These are phyloP conservation scores for Pipistrellus kuhlii DNA, from an alignment of 2,797 vertebrate genomes.

Conservation along the genomic window DNA sequence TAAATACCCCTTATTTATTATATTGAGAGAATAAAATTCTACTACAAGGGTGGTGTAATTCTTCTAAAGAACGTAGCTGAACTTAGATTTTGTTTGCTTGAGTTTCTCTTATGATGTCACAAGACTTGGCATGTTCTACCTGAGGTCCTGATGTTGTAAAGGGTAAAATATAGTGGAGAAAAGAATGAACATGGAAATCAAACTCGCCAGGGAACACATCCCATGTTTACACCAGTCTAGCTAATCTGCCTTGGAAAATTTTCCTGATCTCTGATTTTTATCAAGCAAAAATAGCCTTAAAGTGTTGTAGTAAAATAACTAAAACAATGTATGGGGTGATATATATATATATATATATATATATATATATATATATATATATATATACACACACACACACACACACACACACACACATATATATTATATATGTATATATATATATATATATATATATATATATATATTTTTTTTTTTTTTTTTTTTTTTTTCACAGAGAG, in stretches of 20 bases:
- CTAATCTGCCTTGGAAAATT: neutral
- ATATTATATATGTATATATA: too few species aligned
- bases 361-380: too few species aligned
- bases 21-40: neutral
- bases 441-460: too few species aligned
- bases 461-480: too few species aligned
- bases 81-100: neutral
- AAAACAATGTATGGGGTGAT: neutral
- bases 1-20: neutral
- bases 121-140: neutral
- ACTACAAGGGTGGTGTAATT: neutral
- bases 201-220: neutral
- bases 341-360: too few species aligned
- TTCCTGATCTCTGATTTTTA: neutral
- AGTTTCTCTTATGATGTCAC: neutral
- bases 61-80: neutral
- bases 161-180: neutral
- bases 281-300: neutral
- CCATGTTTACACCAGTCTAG: neutral
- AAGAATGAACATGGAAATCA: neutral
- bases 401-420: too few species aligned
- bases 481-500: too few species aligned
- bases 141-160: neutral
- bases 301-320: neutral
- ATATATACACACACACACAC: too few species aligned